These are phyloP conservation scores for Synanthedon vespiformis DNA, from an alignment of 2,888 invertebrate genomes.

Conservation along the genomic window DNA sequence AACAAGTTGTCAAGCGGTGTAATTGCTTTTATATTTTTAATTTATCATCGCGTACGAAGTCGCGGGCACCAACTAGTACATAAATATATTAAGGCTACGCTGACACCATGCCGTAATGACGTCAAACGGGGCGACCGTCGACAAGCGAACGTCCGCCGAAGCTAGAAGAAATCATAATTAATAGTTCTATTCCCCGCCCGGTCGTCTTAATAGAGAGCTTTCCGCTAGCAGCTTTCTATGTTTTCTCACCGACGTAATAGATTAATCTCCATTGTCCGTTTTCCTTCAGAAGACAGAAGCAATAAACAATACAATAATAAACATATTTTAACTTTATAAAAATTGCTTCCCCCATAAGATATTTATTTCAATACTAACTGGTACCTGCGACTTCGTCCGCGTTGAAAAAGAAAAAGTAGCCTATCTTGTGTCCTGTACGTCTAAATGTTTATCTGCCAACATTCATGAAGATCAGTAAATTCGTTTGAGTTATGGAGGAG, in stretches of 20 bases:
- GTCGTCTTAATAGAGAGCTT: conserved; percentile 62
- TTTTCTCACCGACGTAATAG: conserved; percentile 62
- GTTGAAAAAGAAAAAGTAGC: no score
- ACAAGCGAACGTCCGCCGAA: conserved; percentile 30
- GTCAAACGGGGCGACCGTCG: conserved; percentile 18
- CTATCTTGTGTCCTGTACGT: no score
- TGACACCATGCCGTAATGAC: conserved; percentile 4
- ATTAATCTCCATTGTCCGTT: conserved; percentile 62
- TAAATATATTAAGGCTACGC: background rate
- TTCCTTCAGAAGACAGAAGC: conserved; percentile 16
- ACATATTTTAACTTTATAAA: background rate
- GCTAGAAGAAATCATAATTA: conserved; percentile 68
- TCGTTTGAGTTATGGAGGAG: no score
- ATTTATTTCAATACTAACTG: no score
- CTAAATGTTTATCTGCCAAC: no score
- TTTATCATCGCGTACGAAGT: no score
- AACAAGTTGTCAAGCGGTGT: no score
- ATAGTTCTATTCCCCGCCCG: conserved; percentile 52
- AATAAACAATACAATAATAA: conserved; percentile 42
- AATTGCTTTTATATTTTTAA: no score
- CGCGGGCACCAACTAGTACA: no score
- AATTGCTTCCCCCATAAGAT: no score
- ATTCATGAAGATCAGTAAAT: no score
- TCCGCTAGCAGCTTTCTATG: conserved; percentile 56
- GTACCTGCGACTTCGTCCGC: no score